Conservation (phyloP, 1,140 invertebrate genomes). For the Panagrolaimus sp. region DNA sequence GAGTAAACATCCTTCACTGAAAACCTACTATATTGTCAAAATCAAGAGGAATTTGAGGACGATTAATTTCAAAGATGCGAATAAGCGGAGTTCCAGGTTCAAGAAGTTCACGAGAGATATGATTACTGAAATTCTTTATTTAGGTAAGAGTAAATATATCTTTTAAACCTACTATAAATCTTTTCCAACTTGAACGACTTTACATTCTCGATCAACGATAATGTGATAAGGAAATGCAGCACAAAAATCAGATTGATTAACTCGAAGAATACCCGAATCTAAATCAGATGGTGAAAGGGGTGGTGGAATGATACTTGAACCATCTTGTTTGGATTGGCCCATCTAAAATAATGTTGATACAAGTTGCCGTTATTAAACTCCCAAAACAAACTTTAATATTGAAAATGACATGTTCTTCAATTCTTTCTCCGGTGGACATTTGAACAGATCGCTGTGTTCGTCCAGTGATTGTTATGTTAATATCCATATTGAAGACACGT, state of each 20-base stretch:
- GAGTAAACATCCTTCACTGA: too few species aligned
- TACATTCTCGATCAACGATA: conserved; percentile 58
- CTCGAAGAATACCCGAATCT: background rate
- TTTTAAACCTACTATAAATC: conserved; percentile 37
- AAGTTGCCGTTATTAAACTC: background rate
- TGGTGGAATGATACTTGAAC: background rate
- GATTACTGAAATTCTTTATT: conserved; percentile 28
- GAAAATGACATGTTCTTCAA: conserved; percentile 47
- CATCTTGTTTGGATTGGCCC: background rate
- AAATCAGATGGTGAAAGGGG: conserved; percentile 9
- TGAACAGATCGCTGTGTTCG: conserved; percentile 50
- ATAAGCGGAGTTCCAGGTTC: conserved; percentile 47
- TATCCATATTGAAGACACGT: conserved; percentile 54
- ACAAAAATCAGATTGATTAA: conserved; percentile 13
- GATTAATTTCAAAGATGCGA: conserved; percentile 52
- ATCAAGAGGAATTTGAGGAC: conserved; percentile 53
- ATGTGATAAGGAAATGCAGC: conserved; percentile 60
- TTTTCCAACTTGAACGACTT: conserved; percentile 51
- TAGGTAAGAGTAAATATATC: too few species aligned
- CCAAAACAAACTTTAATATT: conserved; percentile 33
- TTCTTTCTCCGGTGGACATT: conserved; percentile 33
- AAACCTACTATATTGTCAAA: conserved; percentile 57
- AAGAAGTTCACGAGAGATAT: conserved; percentile 45
- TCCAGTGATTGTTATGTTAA: conserved; percentile 47
- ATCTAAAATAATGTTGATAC: background rate